Base-by-base conservation (phyloP, 2,888 invertebrate species). In the Halictus quadricinctus region DNA sequence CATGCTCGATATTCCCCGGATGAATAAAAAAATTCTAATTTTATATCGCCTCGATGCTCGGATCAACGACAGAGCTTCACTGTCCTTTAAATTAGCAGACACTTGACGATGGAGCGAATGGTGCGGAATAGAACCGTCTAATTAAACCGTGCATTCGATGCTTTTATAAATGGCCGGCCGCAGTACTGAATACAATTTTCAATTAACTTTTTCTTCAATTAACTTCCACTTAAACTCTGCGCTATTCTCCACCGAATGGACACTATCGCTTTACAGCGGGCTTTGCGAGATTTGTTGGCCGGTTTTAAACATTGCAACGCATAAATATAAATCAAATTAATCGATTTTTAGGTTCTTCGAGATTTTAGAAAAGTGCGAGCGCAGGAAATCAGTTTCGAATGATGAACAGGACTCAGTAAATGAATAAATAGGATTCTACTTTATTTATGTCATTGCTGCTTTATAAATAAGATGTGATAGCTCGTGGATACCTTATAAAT, bases 11-110 rank as follows among this genome's bases (percentile, higher is more conserved):
- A 60, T 60, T 2, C 15, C 5, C 6, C 25, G 25, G 13, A 25
- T 5, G 29, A 15, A 64, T 25, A 12, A 64, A 64, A 60, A 64
- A 64, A 64, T 64, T 64, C 64, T 64, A 64, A 64, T 64, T 64
- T 29, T 64, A 64, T 29, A 64, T 64, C 64, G 64, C 25, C 1
- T 2, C 12, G 25, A 60, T 60, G 29, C 13, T 29, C 29, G 64
- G 10, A 54, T 54, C 10, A 15, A 29, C 13, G 64, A 29, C 29
- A 29, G 64, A 64, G 29, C 29, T 64, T 64, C 64, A 29, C 64
- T 64, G 46, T 43, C 50, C 36, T 73, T 50, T 36, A 73, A 64
- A 64, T 64, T 64, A 64, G 25, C 64, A 15, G 64, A 64, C 64
- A 64, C 29, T 64, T 64, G 64, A 25, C 29, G 64, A 64, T 64